phyloP scores from a whole-genome alignment of 2,797 vertebrate genomes.

The Gobionotothen gibberifrons region DNA sequence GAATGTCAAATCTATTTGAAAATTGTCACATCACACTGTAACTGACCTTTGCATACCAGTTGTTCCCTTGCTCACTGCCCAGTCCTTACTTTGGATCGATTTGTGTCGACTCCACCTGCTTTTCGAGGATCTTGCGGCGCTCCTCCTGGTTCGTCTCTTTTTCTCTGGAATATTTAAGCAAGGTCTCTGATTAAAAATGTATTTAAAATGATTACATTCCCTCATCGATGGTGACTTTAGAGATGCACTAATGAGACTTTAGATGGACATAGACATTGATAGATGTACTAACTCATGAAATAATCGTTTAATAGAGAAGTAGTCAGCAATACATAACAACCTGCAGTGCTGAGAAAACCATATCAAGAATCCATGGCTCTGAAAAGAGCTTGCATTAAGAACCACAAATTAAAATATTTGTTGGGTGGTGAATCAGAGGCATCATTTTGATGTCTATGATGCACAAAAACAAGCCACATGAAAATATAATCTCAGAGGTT shows the following conservation, averaged over 20 bases:
- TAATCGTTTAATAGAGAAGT: no score
- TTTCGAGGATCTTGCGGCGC: constrained; percentile 67
- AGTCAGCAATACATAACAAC: no score
- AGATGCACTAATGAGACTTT: not conserved
- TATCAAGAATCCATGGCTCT: not conserved
- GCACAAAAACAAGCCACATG: not conserved
- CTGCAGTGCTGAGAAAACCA: not conserved
- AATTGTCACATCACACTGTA: not conserved
- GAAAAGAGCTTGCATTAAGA: not conserved
- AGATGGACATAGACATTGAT: not conserved
- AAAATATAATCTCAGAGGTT: constrained; percentile 8
- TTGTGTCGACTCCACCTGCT: constrained; percentile 79
- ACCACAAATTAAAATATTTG: not conserved
- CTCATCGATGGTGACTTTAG: not conserved
- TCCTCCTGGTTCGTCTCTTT: constrained; percentile 80
- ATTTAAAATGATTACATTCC: not conserved
- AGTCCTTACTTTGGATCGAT: constrained; percentile 66
- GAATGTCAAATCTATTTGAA: constrained; percentile 11
- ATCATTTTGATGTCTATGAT: not conserved
- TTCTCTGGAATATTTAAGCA: constrained; percentile 74
- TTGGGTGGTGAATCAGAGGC: not conserved
- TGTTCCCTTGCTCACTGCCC: constrained; percentile 34
- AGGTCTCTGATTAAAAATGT: not conserved
- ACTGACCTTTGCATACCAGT: constrained; percentile 60
- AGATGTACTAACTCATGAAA: not conserved